Base-by-base conservation (phyloP, 2,113 vertebrate species). In the Prochilodus magdalenae region DNA sequence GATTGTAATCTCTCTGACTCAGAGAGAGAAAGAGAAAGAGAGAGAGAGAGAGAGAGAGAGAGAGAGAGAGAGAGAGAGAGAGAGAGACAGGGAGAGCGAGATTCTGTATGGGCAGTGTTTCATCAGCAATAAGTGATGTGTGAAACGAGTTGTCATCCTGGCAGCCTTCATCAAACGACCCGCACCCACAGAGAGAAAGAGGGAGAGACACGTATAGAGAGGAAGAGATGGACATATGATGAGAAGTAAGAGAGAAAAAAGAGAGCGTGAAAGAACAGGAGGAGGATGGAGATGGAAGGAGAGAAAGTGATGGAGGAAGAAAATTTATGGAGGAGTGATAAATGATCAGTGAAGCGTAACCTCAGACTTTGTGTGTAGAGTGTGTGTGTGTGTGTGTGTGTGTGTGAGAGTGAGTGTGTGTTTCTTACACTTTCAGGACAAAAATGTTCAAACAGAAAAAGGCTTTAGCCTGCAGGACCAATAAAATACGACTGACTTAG, bases 81-180 rank as follows among this genome's bases (percentile, higher is more conserved):
- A 81, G 71, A 67, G 62, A 40, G 73, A 70, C 73, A 33, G 65
- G 67, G 72, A 75, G 65, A 22, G 65, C 71, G 63, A n/a, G 80
- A 36, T 83, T 77, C 76, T 83, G 76, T 83, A 77, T 18, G 60
- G 55, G 74, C 66, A 62, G 66, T 73, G 70, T 82, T 81, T 77
- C 76, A 83, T 87, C 81, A 81, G 83, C 83, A 87, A 81, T 87
- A 85, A 87, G 86, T 78, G 83, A 62, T 78, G 86, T 80, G 81
- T 85, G 86, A 87, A 87, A 87, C 81, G 81, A 85, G 77, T 87
- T 83, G 86, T 84, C 85, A 82, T 73, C 79, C 79, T 49, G 51
- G 74, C 44, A 76, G 76, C 62, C 67, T 79, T 80, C 77, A 84
- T 84, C 79, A 84, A 82, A 40, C 75, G 27, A 59, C 63, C 57